Base-by-base conservation (phyloP, 2,888 invertebrate species). In the Tetranychus truncatus region DNA sequence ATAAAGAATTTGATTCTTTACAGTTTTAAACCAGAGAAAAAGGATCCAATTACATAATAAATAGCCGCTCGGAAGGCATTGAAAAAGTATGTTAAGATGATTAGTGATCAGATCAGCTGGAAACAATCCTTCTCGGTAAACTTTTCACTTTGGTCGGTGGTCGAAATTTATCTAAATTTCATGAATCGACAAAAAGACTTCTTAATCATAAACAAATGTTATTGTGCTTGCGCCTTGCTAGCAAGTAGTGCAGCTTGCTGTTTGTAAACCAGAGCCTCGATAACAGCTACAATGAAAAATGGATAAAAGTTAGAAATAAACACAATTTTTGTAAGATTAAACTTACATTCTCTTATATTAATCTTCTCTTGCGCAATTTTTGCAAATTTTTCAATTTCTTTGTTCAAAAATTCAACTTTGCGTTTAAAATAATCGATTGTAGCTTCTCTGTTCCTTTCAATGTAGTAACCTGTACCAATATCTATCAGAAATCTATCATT, bases 381-480 rank as follows among this genome's bases (percentile, higher is more conserved):
- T 83, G 94, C 93, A 75, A 95, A 89, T 84, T 93, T 93, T 81
- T 94, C 93, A 87, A 95, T 94, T 85, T 96, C 95, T 81, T 93
- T 91, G 0, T 91, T 90, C 0, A 96, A 89, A 85, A 91, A 95
- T 78, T 89, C 88, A 0, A 91, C 89, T 85, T 93, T 92, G 74
- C 95, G 87, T 82, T 91, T 90, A 82, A 96, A 96, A 81, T 95
- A 96, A 80, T 93, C 91, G 82, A 91, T 90, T 1, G 92, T 93
- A 76, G 89, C 88, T 34, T 87, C 87, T 77, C 91, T 86, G 80
- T 89, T 88, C 89, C 94, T 94, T 83, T 95, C 91, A 24, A 91
- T 91, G 85, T 91, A 97, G 83, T 97, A 97, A 78, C 96, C 95
- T 74, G 97, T 96, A 74, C 97, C 97, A 81, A 97, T 89, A 83